Conservation (phyloP, 1,140 invertebrate genomes). For the Dendrolimus kikuchii region DNA sequence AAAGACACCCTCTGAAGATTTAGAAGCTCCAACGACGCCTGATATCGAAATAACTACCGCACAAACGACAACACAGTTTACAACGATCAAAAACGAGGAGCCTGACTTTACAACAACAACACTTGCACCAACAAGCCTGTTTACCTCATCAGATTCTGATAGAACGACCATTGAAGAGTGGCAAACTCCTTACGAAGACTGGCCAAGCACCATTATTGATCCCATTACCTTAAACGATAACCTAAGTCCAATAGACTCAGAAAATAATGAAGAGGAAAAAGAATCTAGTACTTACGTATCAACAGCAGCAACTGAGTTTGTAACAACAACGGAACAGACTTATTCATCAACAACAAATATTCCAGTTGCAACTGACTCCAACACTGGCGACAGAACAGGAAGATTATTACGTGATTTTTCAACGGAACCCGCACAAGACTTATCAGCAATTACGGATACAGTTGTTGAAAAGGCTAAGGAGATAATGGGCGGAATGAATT, state of each 20-base stretch:
- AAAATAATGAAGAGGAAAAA: constrained; percentile 14
- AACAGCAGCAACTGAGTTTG: constrained; percentile 21
- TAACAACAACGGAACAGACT: constrained; percentile 30
- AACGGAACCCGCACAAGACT: constrained; percentile 48
- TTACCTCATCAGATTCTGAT: constrained; percentile 52
- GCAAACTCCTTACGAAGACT: constrained; percentile 61
- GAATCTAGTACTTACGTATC: constrained; percentile 17
- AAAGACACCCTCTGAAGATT: constrained; percentile 48
- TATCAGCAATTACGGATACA: constrained; percentile 68
- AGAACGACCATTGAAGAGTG: constrained; percentile 49
- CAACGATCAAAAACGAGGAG: constrained; percentile 33
- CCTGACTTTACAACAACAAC: constrained; percentile 33
- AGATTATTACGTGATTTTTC: constrained; percentile 44
- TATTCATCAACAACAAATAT: constrained; percentile 36
- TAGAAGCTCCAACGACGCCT: constrained; percentile 50
- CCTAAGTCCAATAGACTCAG: constrained; percentile 49
- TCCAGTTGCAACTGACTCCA: constrained; percentile 30
- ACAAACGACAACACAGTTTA: constrained; percentile 42
- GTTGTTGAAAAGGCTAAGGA: constrained; percentile 78
- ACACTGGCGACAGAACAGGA: constrained; percentile 34
- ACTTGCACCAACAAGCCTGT: constrained; percentile 33
- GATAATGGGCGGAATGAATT: constrained; percentile 83
- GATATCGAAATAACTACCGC: constrained; percentile 31
- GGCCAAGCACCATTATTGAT: constrained; percentile 79
- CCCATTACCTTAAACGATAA: constrained; percentile 81